phyloP scores from a whole-genome alignment of 2,113 vertebrate species.

The Cynocephalus volans region DNA sequence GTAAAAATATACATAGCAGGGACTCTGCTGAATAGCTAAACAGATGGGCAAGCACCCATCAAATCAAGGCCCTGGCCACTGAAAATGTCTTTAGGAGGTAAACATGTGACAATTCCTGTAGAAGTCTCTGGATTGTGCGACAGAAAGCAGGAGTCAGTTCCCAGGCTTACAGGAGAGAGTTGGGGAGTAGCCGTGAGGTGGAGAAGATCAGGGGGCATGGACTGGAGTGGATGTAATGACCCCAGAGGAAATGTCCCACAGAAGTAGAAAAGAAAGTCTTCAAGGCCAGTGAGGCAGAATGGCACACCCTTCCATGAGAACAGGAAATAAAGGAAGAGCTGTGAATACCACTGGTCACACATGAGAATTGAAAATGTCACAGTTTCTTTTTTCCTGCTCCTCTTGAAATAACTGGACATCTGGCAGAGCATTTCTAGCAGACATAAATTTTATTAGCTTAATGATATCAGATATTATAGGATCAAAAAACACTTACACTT shows the following conservation, averaged over 20 bases:
- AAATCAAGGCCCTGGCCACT: neutral
- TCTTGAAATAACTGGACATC: constrained; percentile 20
- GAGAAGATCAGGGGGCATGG: neutral
- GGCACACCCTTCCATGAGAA: neutral
- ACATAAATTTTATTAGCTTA: constrained; percentile 19
- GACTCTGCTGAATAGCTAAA: neutral
- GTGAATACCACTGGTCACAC: constrained; percentile 5
- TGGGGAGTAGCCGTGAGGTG: neutral
- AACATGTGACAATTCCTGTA: neutral
- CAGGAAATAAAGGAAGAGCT: neutral
- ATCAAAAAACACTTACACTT: neutral
- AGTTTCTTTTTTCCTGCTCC: neutral
- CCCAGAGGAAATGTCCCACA: neutral
- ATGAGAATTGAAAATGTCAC: constrained; percentile 11
- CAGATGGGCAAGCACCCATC: neutral
- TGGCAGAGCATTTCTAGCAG: neutral
- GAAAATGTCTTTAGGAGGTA: neutral
- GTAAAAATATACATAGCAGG: neutral
- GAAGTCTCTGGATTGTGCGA: neutral
- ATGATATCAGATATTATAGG: neutral
- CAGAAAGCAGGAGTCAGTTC: neutral
- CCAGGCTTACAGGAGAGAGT: neutral
- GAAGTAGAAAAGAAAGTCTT: constrained; percentile 47
- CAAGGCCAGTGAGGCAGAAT: neutral
- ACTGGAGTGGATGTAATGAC: neutral